phyloP scores from a whole-genome alignment of 2,113 vertebrate species.

The Heterotis niloticus region DNA sequence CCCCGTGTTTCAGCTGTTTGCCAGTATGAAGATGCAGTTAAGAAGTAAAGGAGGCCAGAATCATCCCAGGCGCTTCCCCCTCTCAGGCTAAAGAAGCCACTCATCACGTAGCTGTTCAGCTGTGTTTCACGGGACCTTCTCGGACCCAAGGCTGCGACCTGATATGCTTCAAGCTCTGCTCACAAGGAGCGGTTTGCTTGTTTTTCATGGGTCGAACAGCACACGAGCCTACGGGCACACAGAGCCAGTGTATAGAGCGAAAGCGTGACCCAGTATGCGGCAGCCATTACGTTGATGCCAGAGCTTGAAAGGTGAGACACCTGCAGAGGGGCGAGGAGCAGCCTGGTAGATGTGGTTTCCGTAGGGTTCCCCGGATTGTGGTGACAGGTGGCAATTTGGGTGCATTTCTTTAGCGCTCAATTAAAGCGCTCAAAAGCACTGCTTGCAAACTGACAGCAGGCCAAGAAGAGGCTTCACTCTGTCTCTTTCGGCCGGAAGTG shows the following conservation, averaged over 20 bases:
- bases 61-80: not conserved
- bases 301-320: not conserved
- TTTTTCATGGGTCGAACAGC: not conserved
- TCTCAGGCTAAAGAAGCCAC: not conserved
- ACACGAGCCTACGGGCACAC: not conserved
- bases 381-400: not conserved
- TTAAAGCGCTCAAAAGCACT: not conserved
- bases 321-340: not conserved
- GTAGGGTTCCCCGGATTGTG: not conserved
- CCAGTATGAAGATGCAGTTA: not conserved
- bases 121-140: not conserved
- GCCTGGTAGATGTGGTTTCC: not conserved
- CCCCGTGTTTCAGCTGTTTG: too few species aligned
- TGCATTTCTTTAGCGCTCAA: not conserved
- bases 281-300: not conserved
- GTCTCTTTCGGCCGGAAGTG: not conserved
- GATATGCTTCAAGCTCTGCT: not conserved
- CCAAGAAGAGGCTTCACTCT: not conserved
- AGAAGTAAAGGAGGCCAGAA: not conserved
- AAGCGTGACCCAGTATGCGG: not conserved
- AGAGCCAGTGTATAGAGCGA: not conserved
- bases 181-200: not conserved
- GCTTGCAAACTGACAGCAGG: not conserved
- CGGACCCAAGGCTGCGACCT: not conserved
- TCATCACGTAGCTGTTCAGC: too few species aligned